Conservation (phyloP, 1,140 invertebrate genomes). For the Tetragonula clypearis region DNA sequence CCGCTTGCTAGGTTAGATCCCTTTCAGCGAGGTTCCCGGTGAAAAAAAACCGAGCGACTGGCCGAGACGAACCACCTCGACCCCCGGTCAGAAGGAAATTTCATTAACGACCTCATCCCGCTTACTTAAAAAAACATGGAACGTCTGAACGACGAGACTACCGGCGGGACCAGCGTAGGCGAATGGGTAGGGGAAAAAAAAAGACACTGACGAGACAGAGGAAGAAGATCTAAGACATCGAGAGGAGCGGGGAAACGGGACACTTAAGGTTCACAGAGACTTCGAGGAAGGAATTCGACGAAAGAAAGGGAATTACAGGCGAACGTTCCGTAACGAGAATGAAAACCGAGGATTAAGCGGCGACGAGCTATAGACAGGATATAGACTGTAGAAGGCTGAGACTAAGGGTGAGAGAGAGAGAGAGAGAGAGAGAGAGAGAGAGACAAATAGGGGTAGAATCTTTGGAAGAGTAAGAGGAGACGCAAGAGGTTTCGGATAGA, state of each 20-base stretch:
- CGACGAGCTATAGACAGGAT: not conserved
- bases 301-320: conserved; percentile 56
- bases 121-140: conserved; percentile 64
- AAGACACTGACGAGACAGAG: too few relatives aligned
- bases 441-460: not conserved
- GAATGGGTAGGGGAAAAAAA: not conserved
- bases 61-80: conserved; percentile 42
- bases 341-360: conserved; percentile 50
- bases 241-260: not conserved
- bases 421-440: too few relatives aligned
- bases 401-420: not conserved
- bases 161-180: not conserved
- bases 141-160: conserved; percentile 42
- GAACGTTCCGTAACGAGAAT: conserved; percentile 46
- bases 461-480: not conserved
- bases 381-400: not conserved
- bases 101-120: conserved; percentile 69
- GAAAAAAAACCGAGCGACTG: conserved; percentile 53
- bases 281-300: conserved; percentile 19
- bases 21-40: conserved; percentile 50
- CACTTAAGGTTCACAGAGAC: conserved; percentile 27
- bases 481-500: not conserved
- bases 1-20: conserved; percentile 43
- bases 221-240: not conserved
- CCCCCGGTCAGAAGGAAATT: conserved; percentile 60